Evolutionary conservation across 2,113 vertebrate genomes (phyloP), one percentile per base, ranked within the genome.

Genomic region (Rafetus swinhoei): DNA sequence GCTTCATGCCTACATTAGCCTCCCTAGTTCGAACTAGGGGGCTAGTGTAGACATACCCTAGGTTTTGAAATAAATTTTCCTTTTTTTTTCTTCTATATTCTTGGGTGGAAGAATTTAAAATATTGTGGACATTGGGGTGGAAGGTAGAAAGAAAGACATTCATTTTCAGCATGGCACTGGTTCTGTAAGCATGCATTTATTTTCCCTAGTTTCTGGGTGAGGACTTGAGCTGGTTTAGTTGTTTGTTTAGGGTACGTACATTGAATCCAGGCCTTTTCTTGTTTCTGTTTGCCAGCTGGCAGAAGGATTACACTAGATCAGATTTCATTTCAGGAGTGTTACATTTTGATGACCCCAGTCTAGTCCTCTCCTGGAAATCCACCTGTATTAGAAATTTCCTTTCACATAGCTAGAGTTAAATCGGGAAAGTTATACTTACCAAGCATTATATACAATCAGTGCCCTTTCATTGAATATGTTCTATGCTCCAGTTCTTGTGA

Each of bases 181-280:
- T 24, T 9, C 35, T 74, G 24, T 39, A 19, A 76, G 35, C 35
- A 76, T 69, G 62, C 72, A 22, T 76, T 76, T 35, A 69, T 27
- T 85, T 83, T 84, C 86, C 53, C 32, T 14, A 50, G 82, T 21
- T 57, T 52, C 84, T 27, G 93, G 50, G 52, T 84, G 92, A 86
- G 14, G 2, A 24, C 45, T 50, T 7, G 39, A n/a, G 90, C 84
- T 55, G 62, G 13, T 59, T 92, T 77, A 92, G 21, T 54, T 72
- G 3, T 89, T 93, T 85, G 15, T 82, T 87, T 39, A 94, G 76
- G 22, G 50, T 92, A 96, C 89, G 45, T 83, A 57, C 84, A 83
- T 83, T 84, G 81, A 80, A 88, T 50, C 27, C 88, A 91, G 80
- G 22, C 29, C 22, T 45, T 77, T 60, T 76, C 39, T 50, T 39